Evolutionary conservation across 2,797 vertebrate species (phyloP), one percentile per base, ranked within the genome.

Genomic region (Arnoldichthys spilopterus): DNA sequence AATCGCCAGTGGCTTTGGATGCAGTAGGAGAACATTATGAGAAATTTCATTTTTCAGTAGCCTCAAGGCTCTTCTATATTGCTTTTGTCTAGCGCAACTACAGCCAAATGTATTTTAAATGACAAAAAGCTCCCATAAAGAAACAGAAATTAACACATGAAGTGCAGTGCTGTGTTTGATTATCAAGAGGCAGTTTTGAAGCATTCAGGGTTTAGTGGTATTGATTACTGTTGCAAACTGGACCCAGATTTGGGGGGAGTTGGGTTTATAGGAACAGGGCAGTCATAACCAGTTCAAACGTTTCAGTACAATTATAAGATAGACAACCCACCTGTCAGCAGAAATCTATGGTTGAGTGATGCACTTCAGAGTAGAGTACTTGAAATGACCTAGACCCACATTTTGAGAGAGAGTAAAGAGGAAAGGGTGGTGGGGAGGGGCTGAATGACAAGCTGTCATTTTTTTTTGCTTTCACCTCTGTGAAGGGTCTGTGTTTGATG

Each of bases 31-130:
- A 22, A 16, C 40, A 59, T 70, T 63, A 45, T 59, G 54, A 75
- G 71, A 70, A 75, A 76, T 63, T 54, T 72, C 53, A 67, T 58
- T 53, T 72, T 74, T 58, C 74, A 26, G 51, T 76, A 64, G 61
- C 49, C 63, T 13, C 0, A 28, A 74, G 74, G 70, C 56, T 70
- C 51, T 63, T 68, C 34, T 71, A 22, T 77, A 71, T 81, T 74
- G 61, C 70, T 81, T 76, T 69, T 72, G 71, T 84, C 68, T 30
- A 30, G 16, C 66, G 77, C 74, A 71, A 76, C 69, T 78, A 76
- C 51, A 45, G 30, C 32, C 71, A 75, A 53, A 62, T 74, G 82
- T 71, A 74, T 56, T 54, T 78, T 61, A 78, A 72, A 82, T 80
- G 74, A 84, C 80, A 62, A 40, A 75, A 78, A 63, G 51, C 62